Base-by-base conservation (phyloP, 2,888 invertebrate genomes). In the Mesoligia furuncula region DNA sequence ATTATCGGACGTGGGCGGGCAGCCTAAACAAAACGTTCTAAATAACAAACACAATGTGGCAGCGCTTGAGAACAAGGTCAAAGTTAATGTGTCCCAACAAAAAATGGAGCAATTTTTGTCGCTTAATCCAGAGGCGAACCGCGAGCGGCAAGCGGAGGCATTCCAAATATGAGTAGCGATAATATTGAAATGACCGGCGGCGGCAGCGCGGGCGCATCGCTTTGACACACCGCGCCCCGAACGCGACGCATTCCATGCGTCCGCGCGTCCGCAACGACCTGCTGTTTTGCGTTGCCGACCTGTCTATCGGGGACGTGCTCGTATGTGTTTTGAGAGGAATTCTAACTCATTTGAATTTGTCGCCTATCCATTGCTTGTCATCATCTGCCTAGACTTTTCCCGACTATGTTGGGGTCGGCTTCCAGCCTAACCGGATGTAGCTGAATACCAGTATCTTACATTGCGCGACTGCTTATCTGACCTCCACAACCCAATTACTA, bases 101-200 rank as follows among this genome's bases (percentile, higher is more conserved):
- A 92, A 92, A 92, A 88, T 86, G 80, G 73, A 89, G 89, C 87
- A 90, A 93, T 93, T 93, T 93, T 92, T 93, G 93, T 93, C 92
- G 93, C 93, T 93, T 90, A 92, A 92, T 93, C 90, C 77, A 72
- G 67, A 48, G 59, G 75, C 77, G 71, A 82, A 81, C 77, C 31
- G 75, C 75, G 17, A 54, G 65, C 78, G 83, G 85, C 84, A 75
- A 76, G 76, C 83, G 80, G 81, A 87, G 83, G 85, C 88, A 89
- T 88, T 84, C 81, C 87, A 88, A 85, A 85, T 88, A 92, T 92
- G 93, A 93, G 90, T 88, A 85, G 90, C 89, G 89, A 90, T 90
- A 91, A 93, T 93, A 94, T 93, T 94, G 92, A 93, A 93, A 93
- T 93, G 91, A 82, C 85, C 86, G 87, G 83, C 85, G 86, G 86